These are phyloP conservation scores for Drosophila athabasca DNA, from an alignment of 1,140 invertebrate species.

Conservation along the genomic window DNA sequence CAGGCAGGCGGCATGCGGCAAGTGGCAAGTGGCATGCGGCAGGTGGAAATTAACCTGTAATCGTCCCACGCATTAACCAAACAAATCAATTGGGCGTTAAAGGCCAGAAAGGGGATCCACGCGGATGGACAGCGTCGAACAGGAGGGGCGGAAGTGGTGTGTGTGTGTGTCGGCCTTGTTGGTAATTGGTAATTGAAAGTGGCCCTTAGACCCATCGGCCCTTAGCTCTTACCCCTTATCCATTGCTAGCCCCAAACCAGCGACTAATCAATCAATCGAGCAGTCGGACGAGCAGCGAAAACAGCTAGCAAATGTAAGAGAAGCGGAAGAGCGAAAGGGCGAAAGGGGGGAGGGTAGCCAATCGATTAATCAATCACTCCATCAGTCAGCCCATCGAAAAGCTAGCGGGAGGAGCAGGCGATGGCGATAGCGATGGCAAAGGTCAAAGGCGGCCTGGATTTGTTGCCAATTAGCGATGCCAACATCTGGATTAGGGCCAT, in stretches of 20 bases:
- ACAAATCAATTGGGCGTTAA: constrained; percentile 76
- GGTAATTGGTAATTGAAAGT: constrained; percentile 69
- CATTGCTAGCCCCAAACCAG: background rate
- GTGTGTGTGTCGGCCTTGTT: background rate
- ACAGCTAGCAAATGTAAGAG: background rate
- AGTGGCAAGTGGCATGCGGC: constrained; percentile 30
- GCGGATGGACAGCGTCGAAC: too few relatives aligned
- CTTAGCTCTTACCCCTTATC: background rate
- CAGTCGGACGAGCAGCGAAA: constrained; percentile 18
- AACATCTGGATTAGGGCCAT: constrained; percentile 37
- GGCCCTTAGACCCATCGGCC: constrained; percentile 17
- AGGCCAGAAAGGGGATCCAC: constrained; percentile 42
- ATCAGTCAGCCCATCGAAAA: constrained; percentile 44
- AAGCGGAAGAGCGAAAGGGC: constrained; percentile 5
- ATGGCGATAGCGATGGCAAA: constrained; percentile 3
- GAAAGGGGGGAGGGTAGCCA: constrained; percentile 5
- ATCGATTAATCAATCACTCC: constrained; percentile 57
- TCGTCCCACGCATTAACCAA: constrained; percentile 55
- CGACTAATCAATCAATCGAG: constrained; percentile 60
- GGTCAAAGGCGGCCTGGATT: constrained; percentile 29
- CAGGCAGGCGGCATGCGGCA: background rate
- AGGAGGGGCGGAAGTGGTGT: background rate
- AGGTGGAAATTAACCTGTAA: constrained; percentile 64
- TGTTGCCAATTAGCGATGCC: constrained; percentile 47
- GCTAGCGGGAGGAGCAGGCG: background rate